Base-by-base conservation (phyloP, 1,140 invertebrate genomes). In the Pogonomyrmex californicus region DNA sequence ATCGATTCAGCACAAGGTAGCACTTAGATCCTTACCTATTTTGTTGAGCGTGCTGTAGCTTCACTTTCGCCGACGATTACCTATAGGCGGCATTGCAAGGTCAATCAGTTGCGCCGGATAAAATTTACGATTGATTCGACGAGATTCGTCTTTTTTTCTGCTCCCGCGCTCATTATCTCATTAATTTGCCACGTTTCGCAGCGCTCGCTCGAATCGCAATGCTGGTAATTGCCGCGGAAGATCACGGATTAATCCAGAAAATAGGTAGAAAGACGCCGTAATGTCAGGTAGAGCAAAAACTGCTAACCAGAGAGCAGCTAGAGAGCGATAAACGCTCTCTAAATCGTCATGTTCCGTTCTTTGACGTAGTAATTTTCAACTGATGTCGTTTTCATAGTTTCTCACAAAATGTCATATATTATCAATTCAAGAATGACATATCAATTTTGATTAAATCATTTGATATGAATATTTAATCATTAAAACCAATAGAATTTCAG, bases 1-100 rank as follows among this genome's bases (percentile, higher is more conserved):
- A 79, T 88, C 56, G 33, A 77, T 68, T 75, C 17, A 38, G 56
- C 56, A 73, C 38, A 4, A 30, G 12, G 41, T 5, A 38, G 4
- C 4, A 14, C 56, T 51, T 81, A 70, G 65, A 33, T 14, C 10
- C 56, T 76, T 56, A n/a, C 30, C 12, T 47, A 63, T 62, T 51
- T 85, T n/a, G n/a, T 10, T 33, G 56, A 38, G 73, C 86, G 60
- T 54, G 6, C 73, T 44, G 36, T 33, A 6, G 5, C 23, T 33
- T 56, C 17, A 83, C 83, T 78, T 89, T 90, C 88, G 17, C 71
- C 38, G 49, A 17, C n/a, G 49, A 76, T 82, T 76, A 88, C 33
- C 62, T 33, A 23, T n/a, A 71, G 47, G 33, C 41, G 56, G 10
- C 60, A 75, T 66, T 36, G 47, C 88, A 89, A 90, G 88, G 70